Base-by-base conservation (phyloP, 92 coral and sea anemone species). In the Epizoanthus rinbou region DNA sequence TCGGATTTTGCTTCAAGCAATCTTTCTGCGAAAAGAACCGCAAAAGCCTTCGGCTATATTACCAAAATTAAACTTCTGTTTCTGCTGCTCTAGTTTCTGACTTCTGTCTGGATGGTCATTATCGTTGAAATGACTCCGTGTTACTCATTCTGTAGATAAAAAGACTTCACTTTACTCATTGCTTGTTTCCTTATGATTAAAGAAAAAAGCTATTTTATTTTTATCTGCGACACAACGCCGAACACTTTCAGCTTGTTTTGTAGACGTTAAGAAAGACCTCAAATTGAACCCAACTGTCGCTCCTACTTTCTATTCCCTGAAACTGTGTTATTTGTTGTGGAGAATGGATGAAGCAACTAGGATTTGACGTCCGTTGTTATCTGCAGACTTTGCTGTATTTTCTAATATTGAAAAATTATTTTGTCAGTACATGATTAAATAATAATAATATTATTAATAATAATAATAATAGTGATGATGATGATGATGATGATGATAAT, bases 11-110 rank as follows among this genome's bases (percentile, higher is more conserved):
- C 72, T 62, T 1, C 22, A 16, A 62, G 69, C 71, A 39, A 37
- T 60, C 45, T 59, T 23, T 60, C 23, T 33, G 69, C 13, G 57
- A 71, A 69, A 8, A 37, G 24, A 41, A 76, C 57, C 69, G 28
- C 53, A 17, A 4, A 41, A 14, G 71, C 82, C 82, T 62, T 63
- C 14, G 82, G 82, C 82, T 22, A 78, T 63, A 11, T 41, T 60
- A 60, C 58, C 57, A 5, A 3, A 57, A 8, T 31, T 50, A 58
- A 31, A 9, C 0, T 56, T 58, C 16, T 64, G 35, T 5, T 56
- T 58, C 35, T 64, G 17, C 37, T 15, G 57, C n/a, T 28, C 41
- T 43, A 23, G 64, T 25, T 22, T 9, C 9, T 14, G 18, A 28
- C 18, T 33, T 62, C 59, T 78, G 82, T 78, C 13, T 14, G 57